phyloP scores from a whole-genome alignment of 2,888 invertebrate genomes.

The Tethea ocularis region DNA sequence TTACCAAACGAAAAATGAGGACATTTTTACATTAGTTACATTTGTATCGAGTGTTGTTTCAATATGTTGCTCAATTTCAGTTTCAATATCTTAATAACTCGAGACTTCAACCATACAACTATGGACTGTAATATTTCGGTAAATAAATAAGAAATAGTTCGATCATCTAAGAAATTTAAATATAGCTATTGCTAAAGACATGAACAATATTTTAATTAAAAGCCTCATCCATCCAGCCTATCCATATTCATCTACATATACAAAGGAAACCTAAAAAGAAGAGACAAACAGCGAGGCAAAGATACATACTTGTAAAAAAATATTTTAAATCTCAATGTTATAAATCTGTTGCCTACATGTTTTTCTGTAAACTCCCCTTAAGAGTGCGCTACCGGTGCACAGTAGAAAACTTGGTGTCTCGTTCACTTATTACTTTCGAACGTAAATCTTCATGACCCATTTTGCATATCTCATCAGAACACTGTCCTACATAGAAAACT shows the following conservation, averaged over 20 bases:
- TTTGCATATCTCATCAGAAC: slow-evolving; percentile 10
- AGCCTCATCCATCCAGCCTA: too few relatives aligned
- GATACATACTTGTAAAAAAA: too few relatives aligned
- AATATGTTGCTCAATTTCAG: background rate
- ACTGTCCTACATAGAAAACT: slow-evolving; percentile 44
- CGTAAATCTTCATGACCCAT: background rate
- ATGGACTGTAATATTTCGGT: too few relatives aligned
- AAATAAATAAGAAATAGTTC: too few relatives aligned
- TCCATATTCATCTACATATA: too few relatives aligned
- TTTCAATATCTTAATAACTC: background rate
- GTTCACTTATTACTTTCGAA: background rate
- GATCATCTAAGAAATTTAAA: too few relatives aligned
- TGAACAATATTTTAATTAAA: too few relatives aligned
- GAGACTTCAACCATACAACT: background rate
- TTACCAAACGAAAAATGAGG: background rate
- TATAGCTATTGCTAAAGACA: too few relatives aligned
- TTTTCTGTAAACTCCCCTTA: background rate
- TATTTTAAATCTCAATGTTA: too few relatives aligned
- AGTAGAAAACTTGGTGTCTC: background rate
- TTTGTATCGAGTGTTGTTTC: too few relatives aligned
- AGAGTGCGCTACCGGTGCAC: background rate
- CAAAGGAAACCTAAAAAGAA: too few relatives aligned
- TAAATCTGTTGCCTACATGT: background rate
- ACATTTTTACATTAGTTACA: background rate
- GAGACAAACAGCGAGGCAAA: too few relatives aligned